These are phyloP conservation scores for Hipparchia sbordonii DNA, from an alignment of 2,888 invertebrate species.

Conservation along the genomic window DNA sequence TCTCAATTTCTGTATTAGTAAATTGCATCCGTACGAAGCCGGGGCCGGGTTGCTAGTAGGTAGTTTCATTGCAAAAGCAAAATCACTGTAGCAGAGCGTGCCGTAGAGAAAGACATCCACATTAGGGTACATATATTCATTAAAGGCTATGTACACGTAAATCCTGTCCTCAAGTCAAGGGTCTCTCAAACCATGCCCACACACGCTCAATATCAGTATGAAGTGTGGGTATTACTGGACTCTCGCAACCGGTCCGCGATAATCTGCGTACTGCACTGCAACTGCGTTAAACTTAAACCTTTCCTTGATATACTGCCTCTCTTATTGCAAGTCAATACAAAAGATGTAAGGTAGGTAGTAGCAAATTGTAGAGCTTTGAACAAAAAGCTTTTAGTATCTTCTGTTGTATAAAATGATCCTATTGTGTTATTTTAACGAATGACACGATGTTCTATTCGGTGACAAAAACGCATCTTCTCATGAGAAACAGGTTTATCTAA, in stretches of 20 bases:
- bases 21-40: too few relatives aligned
- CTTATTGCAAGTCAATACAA: constrained; percentile 6
- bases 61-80: too few relatives aligned
- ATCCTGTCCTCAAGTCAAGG: constrained; percentile 4
- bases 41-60: too few relatives aligned
- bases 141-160: not conserved
- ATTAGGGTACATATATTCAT: too few relatives aligned
- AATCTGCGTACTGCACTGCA: constrained; percentile 11
- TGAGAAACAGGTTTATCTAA: too few relatives aligned
- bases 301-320: constrained; percentile 17
- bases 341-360: not conserved
- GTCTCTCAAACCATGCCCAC: constrained; percentile 19
- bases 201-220: constrained; percentile 16
- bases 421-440: too few relatives aligned
- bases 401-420: not conserved
- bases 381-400: not conserved
- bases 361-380: not conserved
- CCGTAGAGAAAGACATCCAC: too few relatives aligned
- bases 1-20: too few relatives aligned
- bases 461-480: too few relatives aligned
- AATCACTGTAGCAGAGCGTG: too few relatives aligned
- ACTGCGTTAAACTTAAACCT: constrained; percentile 9
- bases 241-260: constrained; percentile 21
- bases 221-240: constrained; percentile 18
- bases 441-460: too few relatives aligned